phyloP scores from a whole-genome alignment of 2,113 vertebrate species.

The Atherinomorus stipes region DNA sequence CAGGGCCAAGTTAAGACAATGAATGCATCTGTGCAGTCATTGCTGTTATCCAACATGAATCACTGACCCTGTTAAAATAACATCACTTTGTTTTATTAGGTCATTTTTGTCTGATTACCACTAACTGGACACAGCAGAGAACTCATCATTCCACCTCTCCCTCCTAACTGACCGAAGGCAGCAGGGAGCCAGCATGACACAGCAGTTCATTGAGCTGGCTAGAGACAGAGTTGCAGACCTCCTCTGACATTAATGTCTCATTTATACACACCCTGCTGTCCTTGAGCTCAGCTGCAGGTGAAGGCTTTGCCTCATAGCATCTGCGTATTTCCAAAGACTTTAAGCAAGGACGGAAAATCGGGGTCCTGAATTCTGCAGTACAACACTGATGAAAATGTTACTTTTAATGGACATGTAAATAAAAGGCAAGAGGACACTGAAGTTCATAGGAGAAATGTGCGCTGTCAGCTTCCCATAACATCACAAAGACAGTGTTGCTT shows the following conservation, averaged over 20 bases:
- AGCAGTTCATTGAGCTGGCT: constrained; percentile 50
- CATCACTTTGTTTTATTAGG: constrained; percentile 12
- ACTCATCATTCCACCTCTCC: not conserved
- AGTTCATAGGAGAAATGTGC: not conserved
- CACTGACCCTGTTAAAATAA: constrained; percentile 14
- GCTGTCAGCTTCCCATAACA: not conserved
- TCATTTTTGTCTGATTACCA: constrained; percentile 9
- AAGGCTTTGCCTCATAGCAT: constrained; percentile 7
- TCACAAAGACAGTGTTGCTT: constrained; percentile 1
- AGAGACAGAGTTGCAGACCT: constrained; percentile 26
- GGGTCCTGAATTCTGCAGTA: constrained; percentile 8
- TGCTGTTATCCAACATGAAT: not conserved
- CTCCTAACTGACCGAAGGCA: constrained; percentile 7
- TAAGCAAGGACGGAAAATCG: not conserved
- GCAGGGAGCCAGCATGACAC: constrained; percentile 43
- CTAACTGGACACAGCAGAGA: not conserved
- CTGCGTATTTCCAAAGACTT: constrained; percentile 3
- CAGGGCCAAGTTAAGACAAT: not conserved
- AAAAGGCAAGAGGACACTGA: not conserved
- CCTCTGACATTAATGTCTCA: constrained; percentile 29
- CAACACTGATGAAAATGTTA: not conserved
- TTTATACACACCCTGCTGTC: constrained; percentile 34
- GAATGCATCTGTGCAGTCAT: not conserved
- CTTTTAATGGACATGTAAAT: constrained; percentile 18
- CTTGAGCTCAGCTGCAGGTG: constrained; percentile 46